Percentiles rank a stretch among this genome's conserved stretches.
Conservation (phyloP, 1,140 invertebrate species). For the Procambarus clarkii region DNA sequence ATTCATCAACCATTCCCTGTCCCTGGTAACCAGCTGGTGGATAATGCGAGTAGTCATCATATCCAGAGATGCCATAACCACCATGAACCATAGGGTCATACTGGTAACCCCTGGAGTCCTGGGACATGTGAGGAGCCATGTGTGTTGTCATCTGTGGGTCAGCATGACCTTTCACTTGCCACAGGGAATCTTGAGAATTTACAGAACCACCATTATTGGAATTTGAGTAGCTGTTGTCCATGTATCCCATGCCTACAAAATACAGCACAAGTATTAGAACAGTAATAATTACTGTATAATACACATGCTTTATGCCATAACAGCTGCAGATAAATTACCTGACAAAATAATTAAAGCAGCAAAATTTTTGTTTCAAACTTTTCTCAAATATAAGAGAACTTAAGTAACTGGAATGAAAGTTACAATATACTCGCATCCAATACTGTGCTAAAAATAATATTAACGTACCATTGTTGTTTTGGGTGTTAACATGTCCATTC, state of each 20-base stretch:
- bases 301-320: neutral
- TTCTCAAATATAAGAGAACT: too few relatives aligned
- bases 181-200: slow-evolving; percentile 95
- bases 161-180: slow-evolving; percentile 85
- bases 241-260: slow-evolving; percentile 83
- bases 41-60: slow-evolving; percentile 91
- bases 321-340: neutral
- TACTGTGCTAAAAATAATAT: neutral
- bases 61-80: slow-evolving; percentile 82
- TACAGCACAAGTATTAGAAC: neutral
- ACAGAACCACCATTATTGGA: slow-evolving; percentile 88
- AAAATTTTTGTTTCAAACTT: too few relatives aligned
- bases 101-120: slow-evolving; percentile 81
- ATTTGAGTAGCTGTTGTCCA: slow-evolving; percentile 93
- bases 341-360: too few relatives aligned
- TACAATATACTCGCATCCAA: too few relatives aligned
- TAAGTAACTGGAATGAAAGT: too few relatives aligned
- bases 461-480: slow-evolving; percentile 60
- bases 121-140: slow-evolving; percentile 39
- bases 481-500: slow-evolving; percentile 54
- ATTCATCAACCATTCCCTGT: slow-evolving; percentile 63
- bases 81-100: slow-evolving; percentile 85
- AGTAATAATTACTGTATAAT: neutral
- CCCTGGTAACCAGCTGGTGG: slow-evolving; percentile 76
- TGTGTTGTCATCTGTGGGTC: slow-evolving; percentile 45